Evolutionary conservation across 2,888 invertebrate genomes (phyloP).

Genomic region (Cryptus armator): DNA sequence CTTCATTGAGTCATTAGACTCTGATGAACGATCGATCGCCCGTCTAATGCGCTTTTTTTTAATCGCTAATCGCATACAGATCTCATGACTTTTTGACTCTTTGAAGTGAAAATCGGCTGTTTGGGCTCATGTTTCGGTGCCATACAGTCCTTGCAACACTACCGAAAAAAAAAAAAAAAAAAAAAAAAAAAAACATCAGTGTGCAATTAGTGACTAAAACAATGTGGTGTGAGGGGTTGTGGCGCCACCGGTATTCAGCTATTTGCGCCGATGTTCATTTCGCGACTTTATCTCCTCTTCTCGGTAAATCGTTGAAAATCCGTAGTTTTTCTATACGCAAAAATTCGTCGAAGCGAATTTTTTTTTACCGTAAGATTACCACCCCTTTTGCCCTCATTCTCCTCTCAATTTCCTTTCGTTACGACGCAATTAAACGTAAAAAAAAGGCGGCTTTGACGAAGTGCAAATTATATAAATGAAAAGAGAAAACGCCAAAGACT

Average conservation of each 20-base stretch:
- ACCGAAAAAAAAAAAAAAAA: conserved; percentile 48
- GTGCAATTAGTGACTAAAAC: conserved; percentile 69
- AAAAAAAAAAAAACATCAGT: conserved; percentile 51
- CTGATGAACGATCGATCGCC: conserved; percentile 33
- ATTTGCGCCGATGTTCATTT: conserved; percentile 82
- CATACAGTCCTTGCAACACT: conserved; percentile 40
- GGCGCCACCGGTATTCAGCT: conserved; percentile 61
- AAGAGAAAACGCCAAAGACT: conserved; percentile 5
- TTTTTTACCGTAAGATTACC: conserved; percentile 20
- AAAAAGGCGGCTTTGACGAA: conserved; percentile 40
- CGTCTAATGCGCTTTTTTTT: conserved; percentile 38
- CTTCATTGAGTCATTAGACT: background rate
- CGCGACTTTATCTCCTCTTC: conserved; percentile 69
- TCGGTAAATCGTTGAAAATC: conserved; percentile 44
- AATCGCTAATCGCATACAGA: background rate
- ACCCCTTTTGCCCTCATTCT: conserved; percentile 18
- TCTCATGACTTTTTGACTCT: conserved; percentile 40
- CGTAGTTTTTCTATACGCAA: conserved; percentile 34
- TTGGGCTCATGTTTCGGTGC: background rate
- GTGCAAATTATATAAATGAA: conserved; percentile 49
- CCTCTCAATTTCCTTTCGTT: conserved; percentile 22
- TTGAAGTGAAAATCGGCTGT: conserved; percentile 64
- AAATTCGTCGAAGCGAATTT: conserved; percentile 47
- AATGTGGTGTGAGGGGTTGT: conserved; percentile 39
- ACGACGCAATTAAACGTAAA: conserved; percentile 43